Evolutionary conservation across 1,140 invertebrate species (phyloP).

Genomic region (Penaeus indicus): DNA sequence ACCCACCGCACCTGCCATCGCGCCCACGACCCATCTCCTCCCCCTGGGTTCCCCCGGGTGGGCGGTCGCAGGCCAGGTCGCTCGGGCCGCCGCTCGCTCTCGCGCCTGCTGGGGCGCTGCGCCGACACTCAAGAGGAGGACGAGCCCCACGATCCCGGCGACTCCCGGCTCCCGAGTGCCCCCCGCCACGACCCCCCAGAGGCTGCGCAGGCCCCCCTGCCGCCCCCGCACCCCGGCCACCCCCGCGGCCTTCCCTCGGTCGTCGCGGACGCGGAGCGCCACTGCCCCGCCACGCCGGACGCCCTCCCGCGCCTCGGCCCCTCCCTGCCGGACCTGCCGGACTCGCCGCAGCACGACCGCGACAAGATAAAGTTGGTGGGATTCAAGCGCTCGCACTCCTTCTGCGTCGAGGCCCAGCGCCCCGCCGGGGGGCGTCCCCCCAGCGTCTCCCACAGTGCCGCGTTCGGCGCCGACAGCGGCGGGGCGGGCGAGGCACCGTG

Average conservation of each 20-base stretch:
- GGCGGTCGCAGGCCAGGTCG: neutral
- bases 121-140: slow-evolving; percentile 54
- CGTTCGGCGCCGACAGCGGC: neutral
- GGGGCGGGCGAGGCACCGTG: slow-evolving; percentile 12
- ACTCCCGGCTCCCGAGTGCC: neutral
- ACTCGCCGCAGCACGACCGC: slow-evolving; percentile 40
- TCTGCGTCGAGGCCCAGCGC: slow-evolving; percentile 35
- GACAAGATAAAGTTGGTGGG: slow-evolving; percentile 46
- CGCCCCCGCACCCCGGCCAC: neutral
- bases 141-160: neutral
- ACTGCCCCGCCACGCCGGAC: neutral
- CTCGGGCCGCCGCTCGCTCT: slow-evolving; percentile 42
- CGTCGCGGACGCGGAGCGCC: neutral
- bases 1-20: slow-evolving; percentile 28
- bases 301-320: neutral
- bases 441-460: slow-evolving; percentile 36
- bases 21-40: neutral
- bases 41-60: neutral
- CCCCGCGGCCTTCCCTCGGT: neutral
- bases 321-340: slow-evolving; percentile 1
- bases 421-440: neutral
- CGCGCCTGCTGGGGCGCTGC: slow-evolving; percentile 49
- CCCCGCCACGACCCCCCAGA: neutral
- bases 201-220: neutral
- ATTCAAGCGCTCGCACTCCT: slow-evolving; percentile 54